A percentile compares a stretch with the other conserved stretches of the same genome.
Evolutionary conservation across 2,797 vertebrate species (phyloP).

Genomic region (Bradypus variegatus): DNA sequence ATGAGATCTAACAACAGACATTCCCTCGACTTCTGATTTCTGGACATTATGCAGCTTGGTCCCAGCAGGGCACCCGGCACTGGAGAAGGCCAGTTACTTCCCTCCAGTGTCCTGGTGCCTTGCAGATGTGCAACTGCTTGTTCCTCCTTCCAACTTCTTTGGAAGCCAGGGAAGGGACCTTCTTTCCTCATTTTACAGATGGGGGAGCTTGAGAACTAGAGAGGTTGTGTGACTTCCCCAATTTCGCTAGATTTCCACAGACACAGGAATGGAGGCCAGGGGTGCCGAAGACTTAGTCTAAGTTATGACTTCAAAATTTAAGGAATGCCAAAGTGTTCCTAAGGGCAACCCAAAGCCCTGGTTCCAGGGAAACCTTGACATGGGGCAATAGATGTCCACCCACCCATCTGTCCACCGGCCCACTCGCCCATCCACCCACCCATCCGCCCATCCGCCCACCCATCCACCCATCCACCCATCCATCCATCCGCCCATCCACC

Average conservation of each 20-base stretch:
- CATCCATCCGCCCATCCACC: too few relatives aligned
- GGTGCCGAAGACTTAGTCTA: neutral
- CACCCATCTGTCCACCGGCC: neutral
- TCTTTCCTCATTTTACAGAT: neutral
- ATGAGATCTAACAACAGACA: neutral
- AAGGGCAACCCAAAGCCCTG: neutral
- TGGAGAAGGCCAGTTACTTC: neutral
- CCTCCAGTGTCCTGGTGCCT: neutral
- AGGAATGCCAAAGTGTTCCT: neutral
- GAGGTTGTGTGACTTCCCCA: neutral
- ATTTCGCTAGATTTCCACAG: neutral
- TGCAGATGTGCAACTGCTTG: accelerated
- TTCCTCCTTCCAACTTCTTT: too few relatives aligned
- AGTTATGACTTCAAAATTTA: neutral
- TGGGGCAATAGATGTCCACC: neutral
- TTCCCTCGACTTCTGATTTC: neutral
- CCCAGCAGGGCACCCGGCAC: neutral
- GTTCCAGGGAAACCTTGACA: neutral
- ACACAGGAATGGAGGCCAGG: neutral
- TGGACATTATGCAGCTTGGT: too few relatives aligned
- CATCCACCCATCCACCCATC: too few relatives aligned
- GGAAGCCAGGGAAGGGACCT: neutral
- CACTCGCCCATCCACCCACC: too few relatives aligned
- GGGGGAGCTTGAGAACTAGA: neutral
- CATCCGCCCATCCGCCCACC: too few relatives aligned